Conservation (phyloP, 2,797 vertebrate genomes). For the Eurystomus glaucurus region DNA sequence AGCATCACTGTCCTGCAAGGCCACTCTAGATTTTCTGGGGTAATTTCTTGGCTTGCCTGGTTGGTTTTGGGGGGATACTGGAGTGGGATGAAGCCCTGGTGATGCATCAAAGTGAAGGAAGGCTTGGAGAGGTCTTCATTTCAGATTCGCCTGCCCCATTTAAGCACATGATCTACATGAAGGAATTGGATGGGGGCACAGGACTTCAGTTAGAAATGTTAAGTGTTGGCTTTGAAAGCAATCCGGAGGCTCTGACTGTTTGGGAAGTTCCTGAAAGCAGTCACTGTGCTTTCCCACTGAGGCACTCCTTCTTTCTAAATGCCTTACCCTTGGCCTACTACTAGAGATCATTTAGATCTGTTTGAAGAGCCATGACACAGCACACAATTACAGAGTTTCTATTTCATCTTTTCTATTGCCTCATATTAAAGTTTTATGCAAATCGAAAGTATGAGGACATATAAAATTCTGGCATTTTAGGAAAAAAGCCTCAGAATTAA, state of each 20-base stretch:
- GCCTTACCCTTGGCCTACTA: background rate
- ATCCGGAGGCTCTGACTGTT: background rate
- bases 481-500: background rate
- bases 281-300: background rate
- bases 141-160: background rate
- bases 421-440: background rate
- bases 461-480: background rate
- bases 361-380: background rate
- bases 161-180: background rate
- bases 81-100: background rate
- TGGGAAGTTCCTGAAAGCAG: background rate
- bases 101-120: background rate
- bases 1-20: background rate
- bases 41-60: background rate
- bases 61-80: fast-evolving
- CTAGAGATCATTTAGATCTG: background rate
- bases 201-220: background rate
- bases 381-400: background rate
- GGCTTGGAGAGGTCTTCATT: background rate
- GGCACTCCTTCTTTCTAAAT: background rate
- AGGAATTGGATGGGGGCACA: background rate
- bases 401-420: background rate
- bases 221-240: background rate
- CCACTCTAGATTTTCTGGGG: background rate
- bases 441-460: background rate